phyloP scores from a whole-genome alignment of 2,113 vertebrate species.

The Tachycineta bicolor region DNA sequence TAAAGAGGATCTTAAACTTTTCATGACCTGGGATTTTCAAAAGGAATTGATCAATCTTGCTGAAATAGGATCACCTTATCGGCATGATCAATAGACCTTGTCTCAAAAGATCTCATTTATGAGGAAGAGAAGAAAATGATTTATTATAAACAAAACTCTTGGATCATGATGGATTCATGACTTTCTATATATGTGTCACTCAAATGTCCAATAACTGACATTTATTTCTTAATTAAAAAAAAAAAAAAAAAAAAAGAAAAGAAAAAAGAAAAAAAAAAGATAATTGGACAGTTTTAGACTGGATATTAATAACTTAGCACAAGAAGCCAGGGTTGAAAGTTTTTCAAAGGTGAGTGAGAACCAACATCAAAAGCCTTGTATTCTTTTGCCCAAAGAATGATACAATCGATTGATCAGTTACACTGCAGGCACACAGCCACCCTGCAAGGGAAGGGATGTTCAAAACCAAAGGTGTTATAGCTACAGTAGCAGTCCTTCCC shows the following conservation, averaged over 20 bases:
- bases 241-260: no score
- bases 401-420: neutral
- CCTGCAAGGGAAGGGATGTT: neutral
- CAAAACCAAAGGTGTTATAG: neutral
- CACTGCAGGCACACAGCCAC: neutral
- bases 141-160: neutral
- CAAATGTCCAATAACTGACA: neutral
- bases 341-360: neutral
- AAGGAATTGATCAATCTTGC: neutral
- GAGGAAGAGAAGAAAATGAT: neutral
- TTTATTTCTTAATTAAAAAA: neutral
- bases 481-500: neutral
- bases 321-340: neutral
- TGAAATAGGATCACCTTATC: neutral
- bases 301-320: neutral
- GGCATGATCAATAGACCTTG: neutral
- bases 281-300: neutral
- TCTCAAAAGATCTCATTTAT: neutral
- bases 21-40: neutral
- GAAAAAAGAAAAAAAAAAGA: neutral
- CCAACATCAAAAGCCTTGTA: neutral
- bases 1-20: neutral
- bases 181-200: neutral
- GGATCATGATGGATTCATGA: neutral
- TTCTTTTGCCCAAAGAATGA: neutral